Base-by-base conservation (phyloP, 2,888 invertebrate genomes). In the Chloroclystis v-ata region DNA sequence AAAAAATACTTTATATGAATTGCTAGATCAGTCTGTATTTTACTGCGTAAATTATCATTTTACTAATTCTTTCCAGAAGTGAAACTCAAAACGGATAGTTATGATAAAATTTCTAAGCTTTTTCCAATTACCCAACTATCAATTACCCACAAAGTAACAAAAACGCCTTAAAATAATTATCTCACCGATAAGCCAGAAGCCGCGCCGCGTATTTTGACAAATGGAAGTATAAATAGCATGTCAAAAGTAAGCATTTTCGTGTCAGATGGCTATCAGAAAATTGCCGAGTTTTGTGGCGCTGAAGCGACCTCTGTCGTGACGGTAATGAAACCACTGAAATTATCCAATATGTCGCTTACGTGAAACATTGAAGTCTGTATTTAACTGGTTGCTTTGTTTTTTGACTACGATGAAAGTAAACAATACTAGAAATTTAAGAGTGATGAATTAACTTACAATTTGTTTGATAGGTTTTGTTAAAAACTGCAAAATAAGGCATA, bases 211-310 rank as follows among this genome's bases (percentile, higher is more conserved):
- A 57, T 52, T 70, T 74, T 81, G 80, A 82, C 77, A 82, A 83
- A 86, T 84, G 81, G 75, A 79, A 76, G 78, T 79, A 81, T 84
- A 84, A 84, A 80, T 76, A 74, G 72, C 75, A 77, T 74, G 81
- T 83, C 81, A 79, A 75, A 79, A 66, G 73, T 80, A 79, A 81
- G 77, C 69, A 81, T 76, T 76, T 70, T 70, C 80, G 71, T 81
- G 80, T 77, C 76, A 72, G 83, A 82, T 85, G 67, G 56, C 65
- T 82, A 86, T 85, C 85, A 82, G 81, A 80, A 84, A 85, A 85
- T 84, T 84, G 82, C 72, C 80, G 72, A 78, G 71, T 80, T 82
- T 80, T 75, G 77, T 78, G 72, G 69, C 77, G 63, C 65, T 69
- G 69, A 64, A 66, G 72, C 72, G 68, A 70, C 74, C 71, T 67